Percentiles rank a stretch among this genome's conserved stretches.
Evolutionary conservation across 2,113 vertebrate genomes (phyloP).

Genomic region (Mungos mungo): DNA sequence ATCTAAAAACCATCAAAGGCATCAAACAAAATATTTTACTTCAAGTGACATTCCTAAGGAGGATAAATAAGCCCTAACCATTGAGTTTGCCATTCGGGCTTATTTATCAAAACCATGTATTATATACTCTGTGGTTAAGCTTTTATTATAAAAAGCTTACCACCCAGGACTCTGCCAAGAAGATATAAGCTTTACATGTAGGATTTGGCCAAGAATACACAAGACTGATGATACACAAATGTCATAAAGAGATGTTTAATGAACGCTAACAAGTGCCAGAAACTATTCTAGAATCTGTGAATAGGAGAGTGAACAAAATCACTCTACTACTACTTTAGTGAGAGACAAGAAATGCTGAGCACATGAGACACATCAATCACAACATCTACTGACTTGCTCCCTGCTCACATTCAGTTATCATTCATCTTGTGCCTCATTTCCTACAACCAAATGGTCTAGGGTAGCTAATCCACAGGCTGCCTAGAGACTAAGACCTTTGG

Average conservation of each 20-base stretch:
- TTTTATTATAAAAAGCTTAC: background rate
- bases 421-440: background rate
- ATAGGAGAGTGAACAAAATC: background rate
- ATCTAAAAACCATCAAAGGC: constrained; percentile 30
- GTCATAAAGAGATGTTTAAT: background rate
- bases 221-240: background rate
- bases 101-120: background rate
- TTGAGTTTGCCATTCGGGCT: background rate
- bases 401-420: background rate
- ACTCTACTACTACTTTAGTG: background rate
- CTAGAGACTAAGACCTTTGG: background rate
- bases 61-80: background rate
- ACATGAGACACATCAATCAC: background rate
- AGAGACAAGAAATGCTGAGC: background rate
- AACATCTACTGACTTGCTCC: background rate
- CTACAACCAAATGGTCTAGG: background rate
- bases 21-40: background rate
- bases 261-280: background rate
- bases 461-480: background rate
- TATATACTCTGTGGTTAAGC: background rate
- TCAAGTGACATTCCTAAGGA: background rate
- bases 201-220: background rate
- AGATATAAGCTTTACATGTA: background rate
- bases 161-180: background rate
- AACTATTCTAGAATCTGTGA: background rate